Evolutionary conservation across 2,888 invertebrate genomes (phyloP).

Genomic region (Eutolmus rufibarbis): DNA sequence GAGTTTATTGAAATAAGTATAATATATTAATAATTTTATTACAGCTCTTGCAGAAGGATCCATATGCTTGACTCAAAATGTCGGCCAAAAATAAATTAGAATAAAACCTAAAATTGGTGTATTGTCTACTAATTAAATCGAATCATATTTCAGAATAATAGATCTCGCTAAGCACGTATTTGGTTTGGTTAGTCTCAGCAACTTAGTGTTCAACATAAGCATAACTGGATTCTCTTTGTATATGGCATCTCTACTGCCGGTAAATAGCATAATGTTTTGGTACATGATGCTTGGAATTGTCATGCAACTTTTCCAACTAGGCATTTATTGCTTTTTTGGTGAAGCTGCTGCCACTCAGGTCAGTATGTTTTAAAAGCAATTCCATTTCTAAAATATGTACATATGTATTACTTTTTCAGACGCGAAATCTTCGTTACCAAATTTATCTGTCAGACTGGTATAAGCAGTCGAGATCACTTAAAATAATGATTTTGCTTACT

Average conservation of each 20-base stretch:
- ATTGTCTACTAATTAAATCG: too few species aligned
- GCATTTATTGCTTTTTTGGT: not conserved
- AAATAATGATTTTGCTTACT: not conserved
- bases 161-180: not conserved
- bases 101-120: too few species aligned
- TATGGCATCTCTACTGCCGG: not conserved
- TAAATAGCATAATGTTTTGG: not conserved
- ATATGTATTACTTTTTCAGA: not conserved
- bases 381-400: not conserved
- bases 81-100: too few species aligned
- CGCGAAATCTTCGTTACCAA: not conserved
- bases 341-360: not conserved
- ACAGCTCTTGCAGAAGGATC: too few species aligned
- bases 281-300: not conserved
- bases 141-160: not conserved
- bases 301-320: not conserved
- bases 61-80: too few species aligned
- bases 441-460: not conserved
- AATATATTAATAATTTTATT: too few species aligned
- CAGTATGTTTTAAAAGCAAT: not conserved
- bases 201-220: not conserved
- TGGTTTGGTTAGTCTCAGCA: not conserved
- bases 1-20: too few species aligned
- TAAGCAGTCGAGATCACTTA: not conserved
- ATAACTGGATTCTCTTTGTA: not conserved